Evolutionary conservation across 2,797 vertebrate species (phyloP).

Genomic region (Picus viridis): DNA sequence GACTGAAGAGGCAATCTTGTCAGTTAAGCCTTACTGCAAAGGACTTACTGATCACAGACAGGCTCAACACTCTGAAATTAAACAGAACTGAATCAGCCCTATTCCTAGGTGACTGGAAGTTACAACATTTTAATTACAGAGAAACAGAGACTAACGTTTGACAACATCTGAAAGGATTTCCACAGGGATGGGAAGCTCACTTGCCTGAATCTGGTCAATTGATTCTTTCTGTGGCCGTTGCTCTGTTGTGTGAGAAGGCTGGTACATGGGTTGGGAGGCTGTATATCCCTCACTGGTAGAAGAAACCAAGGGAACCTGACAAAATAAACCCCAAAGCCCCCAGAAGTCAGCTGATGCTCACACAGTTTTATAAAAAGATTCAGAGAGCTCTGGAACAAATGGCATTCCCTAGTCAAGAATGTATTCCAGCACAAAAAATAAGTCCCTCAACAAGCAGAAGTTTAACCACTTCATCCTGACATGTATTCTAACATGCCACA

Average conservation of each 20-base stretch:
- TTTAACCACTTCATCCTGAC: background rate
- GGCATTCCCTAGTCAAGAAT: background rate
- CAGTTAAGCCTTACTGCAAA: background rate
- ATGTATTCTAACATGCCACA: background rate
- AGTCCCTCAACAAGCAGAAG: background rate
- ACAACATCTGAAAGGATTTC: background rate
- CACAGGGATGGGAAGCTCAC: constrained; percentile 30
- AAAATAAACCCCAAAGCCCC: constrained; percentile 58
- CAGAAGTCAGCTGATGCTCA: constrained; percentile 29
- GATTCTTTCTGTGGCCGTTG: constrained; percentile 88
- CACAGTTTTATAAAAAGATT: background rate
- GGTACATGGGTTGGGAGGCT: constrained; percentile 89
- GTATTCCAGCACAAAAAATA: background rate
- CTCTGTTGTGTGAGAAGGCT: constrained; percentile 89
- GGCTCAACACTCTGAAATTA: background rate
- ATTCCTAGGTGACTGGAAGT: background rate
- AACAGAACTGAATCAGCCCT: background rate
- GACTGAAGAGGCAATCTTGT: background rate
- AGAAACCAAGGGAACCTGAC: constrained; percentile 90
- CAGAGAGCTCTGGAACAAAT: background rate
- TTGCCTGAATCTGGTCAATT: constrained; percentile 93
- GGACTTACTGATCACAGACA: background rate
- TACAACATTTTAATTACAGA: background rate
- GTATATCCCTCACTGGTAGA: constrained; percentile 86
- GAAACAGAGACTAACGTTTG: background rate